Conservation (phyloP, 1,140 invertebrate species). For the Caerostris extrusa region DNA sequence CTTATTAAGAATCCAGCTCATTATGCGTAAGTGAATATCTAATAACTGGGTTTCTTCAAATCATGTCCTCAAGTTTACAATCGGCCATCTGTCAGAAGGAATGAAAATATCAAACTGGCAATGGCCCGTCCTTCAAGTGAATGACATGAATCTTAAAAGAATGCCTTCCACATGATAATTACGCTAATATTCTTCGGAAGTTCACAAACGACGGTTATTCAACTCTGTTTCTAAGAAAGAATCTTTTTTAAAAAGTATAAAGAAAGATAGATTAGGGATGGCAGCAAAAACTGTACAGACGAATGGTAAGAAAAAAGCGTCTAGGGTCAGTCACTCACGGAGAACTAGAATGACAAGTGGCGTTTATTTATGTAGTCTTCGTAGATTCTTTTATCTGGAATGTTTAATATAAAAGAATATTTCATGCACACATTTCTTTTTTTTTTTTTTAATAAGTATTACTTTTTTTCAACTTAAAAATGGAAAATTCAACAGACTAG, state of each 20-base stretch:
- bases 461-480: too few relatives aligned
- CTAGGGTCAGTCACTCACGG: slow-evolving; percentile 46
- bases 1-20: not conserved
- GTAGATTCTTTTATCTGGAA: not conserved
- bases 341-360: slow-evolving; percentile 43
- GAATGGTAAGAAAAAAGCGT: not conserved
- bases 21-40: not conserved
- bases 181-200: slow-evolving; percentile 28
- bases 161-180: not conserved
- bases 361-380: slow-evolving; percentile 16
- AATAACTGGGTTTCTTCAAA: not conserved
- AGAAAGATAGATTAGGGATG: not conserved
- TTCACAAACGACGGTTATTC: slow-evolving; percentile 42
- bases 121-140: not conserved
- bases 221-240: slow-evolving; percentile 28
- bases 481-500: too few relatives aligned
- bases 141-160: not conserved
- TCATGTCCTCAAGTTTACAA: not conserved
- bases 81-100: not conserved
- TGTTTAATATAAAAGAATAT: too few relatives aligned
- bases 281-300: not conserved
- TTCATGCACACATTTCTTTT: too few relatives aligned
- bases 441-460: too few relatives aligned
- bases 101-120: not conserved
- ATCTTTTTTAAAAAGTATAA: not conserved